These are phyloP conservation scores for Lydus trimaculatus DNA, from an alignment of 2,888 invertebrate genomes.

Conservation along the genomic window DNA sequence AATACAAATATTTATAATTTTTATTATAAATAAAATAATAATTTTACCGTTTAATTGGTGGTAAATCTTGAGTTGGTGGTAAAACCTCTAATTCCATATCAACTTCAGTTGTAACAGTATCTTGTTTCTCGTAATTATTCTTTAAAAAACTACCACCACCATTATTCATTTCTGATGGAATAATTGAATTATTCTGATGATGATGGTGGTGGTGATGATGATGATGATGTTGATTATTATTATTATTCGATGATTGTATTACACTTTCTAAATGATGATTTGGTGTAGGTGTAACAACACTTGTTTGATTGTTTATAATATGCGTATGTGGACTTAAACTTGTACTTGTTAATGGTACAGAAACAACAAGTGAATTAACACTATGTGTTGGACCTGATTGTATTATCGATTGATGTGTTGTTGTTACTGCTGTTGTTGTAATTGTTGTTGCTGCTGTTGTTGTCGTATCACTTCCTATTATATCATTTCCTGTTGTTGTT, in stretches of 20 bases:
- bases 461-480: constrained; percentile 32
- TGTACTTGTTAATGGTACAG: constrained; percentile 67
- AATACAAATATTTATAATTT: too few relatives aligned
- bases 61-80: constrained; percentile 28
- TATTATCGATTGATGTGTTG: constrained; percentile 30
- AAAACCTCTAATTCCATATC: constrained; percentile 59
- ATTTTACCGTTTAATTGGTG: neutral
- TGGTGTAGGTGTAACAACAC: constrained; percentile 42
- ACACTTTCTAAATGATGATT: constrained; percentile 14
- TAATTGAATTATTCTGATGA: constrained; percentile 42
- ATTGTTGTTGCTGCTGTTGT: constrained; percentile 34
- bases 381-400: constrained; percentile 30
- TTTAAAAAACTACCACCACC: constrained; percentile 61
- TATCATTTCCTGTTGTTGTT: constrained; percentile 13
- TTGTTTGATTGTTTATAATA: constrained; percentile 52
- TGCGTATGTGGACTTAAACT: constrained; percentile 57
- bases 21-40: too few relatives aligned
- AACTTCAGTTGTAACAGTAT: constrained; percentile 53
- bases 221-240: constrained; percentile 30
- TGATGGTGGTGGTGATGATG: constrained; percentile 42
- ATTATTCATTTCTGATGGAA: constrained; percentile 59
- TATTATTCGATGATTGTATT: constrained; percentile 38
- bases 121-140: constrained; percentile 65
- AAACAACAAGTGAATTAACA: constrained; percentile 65
- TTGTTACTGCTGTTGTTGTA: constrained; percentile 35